Evolutionary conservation across 2,888 invertebrate genomes (phyloP).

Genomic region (Cephus sareptanus): DNA sequence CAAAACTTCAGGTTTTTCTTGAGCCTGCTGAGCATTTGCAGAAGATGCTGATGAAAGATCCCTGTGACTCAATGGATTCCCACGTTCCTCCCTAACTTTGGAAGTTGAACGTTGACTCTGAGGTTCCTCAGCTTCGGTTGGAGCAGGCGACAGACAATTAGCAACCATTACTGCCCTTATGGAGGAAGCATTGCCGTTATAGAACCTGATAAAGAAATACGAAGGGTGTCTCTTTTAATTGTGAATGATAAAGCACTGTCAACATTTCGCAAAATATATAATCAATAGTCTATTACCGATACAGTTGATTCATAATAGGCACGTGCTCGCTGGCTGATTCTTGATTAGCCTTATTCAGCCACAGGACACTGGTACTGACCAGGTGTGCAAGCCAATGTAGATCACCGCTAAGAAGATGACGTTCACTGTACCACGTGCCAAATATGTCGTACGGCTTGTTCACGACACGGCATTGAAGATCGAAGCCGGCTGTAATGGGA

Average conservation of each 20-base stretch:
- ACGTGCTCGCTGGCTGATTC: slow-evolving; percentile 83
- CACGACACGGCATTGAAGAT: slow-evolving; percentile 78
- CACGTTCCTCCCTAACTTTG: slow-evolving; percentile 59
- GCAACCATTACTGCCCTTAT: slow-evolving; percentile 83
- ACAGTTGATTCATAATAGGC: slow-evolving; percentile 79
- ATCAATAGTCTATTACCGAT: slow-evolving; percentile 50
- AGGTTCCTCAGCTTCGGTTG: slow-evolving; percentile 50
- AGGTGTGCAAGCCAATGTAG: slow-evolving; percentile 83
- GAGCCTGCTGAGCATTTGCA: slow-evolving; percentile 26
- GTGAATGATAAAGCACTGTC: not conserved
- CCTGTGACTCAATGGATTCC: slow-evolving; percentile 70
- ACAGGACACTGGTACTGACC: slow-evolving; percentile 79
- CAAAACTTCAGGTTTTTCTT: slow-evolving; percentile 52
- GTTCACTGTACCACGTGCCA: slow-evolving; percentile 89
- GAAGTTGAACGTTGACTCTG: slow-evolving; percentile 51
- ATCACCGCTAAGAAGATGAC: slow-evolving; percentile 83
- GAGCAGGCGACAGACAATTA: slow-evolving; percentile 70
- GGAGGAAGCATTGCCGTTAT: slow-evolving; percentile 84
- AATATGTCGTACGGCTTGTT: slow-evolving; percentile 90
- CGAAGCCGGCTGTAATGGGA: slow-evolving; percentile 72
- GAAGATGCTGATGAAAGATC: slow-evolving; percentile 59
- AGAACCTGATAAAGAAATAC: slow-evolving; percentile 69
- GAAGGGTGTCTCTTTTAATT: not conserved
- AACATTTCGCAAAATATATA: not conserved
- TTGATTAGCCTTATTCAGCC: slow-evolving; percentile 86